Base-by-base conservation (phyloP, 1,140 invertebrate species). In the Choristoneura fumiferana region DNA sequence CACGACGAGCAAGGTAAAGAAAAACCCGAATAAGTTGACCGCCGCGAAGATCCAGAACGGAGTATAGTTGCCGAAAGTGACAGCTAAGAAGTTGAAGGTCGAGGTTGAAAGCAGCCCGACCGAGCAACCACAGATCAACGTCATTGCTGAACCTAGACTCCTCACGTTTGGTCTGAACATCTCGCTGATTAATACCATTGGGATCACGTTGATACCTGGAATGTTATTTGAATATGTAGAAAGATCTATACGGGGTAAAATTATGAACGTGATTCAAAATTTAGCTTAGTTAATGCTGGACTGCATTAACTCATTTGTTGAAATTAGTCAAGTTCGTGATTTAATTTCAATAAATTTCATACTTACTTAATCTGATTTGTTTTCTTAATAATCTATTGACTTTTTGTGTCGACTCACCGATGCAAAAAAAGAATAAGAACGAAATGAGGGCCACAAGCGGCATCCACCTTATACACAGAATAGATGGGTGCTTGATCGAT, bases 31-130 rank as follows among this genome's bases (percentile, higher is more conserved):
- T 0, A 93, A 76, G 45, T 94, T 94, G 73, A 93, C 92, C 0
- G 89, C 89, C 1, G 93, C 89, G 74, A 97, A 98, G 4, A 96
- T 82, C 92, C 94, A 96, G 87, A 96, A 97, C 0, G 93, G 93
- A 22, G 92, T 91, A 67, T 94, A 92, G 14, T 90, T 90, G 8
- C 94, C 94, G 0, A 96, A 86, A 0, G 85, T 71, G 0, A 87
- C 73, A 0, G 89, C 76, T 29, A 97, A 78, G 0, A 90, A 78
- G 4, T 84, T 87, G 73, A 95, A 96, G 68, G 90, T 87, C n/a
- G 93, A 93, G 0, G 95, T 95, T 0, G 95, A 90, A 1, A 94
- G 53, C 71, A 96, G 96, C 0, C 92, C 93, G 63, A 92, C 91
- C 1, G 93, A 63, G 94, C 95, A 95, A 60, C 94, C 95, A 53